Evolutionary conservation across 2,113 vertebrate genomes (phyloP).

Genomic region (Tichodroma muraria): DNA sequence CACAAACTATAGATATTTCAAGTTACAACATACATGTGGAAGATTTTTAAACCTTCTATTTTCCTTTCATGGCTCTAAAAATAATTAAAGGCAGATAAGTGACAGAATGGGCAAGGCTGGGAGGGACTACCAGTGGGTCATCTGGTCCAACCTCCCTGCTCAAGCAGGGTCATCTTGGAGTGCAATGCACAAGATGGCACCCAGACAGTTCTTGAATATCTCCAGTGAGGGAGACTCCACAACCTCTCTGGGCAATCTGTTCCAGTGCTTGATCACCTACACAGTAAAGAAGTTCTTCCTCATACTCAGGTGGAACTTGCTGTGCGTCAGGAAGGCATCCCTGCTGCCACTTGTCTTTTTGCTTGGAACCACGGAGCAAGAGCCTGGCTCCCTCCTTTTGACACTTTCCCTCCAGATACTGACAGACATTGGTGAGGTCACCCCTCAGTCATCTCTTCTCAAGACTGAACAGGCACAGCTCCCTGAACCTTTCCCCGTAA

Average conservation of each 20-base stretch:
- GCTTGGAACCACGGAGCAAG: not conserved
- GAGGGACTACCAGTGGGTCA: not conserved
- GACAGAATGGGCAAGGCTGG: not conserved
- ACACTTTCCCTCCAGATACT: not conserved
- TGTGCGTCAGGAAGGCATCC: too few species aligned
- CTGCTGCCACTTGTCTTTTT: not conserved
- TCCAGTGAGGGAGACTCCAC: not conserved
- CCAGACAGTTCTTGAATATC: not conserved
- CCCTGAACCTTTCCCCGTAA: not conserved
- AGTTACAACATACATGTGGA: not conserved
- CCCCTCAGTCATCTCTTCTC: not conserved
- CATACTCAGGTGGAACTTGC: not conserved
- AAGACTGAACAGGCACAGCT: not conserved
- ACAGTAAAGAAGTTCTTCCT: not conserved
- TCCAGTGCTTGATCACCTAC: rapidly evolving
- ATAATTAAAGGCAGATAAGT: not conserved
- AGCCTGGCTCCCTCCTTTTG: rapidly evolving
- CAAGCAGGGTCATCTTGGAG: not conserved
- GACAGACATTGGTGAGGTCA: not conserved
- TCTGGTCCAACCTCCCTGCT: not conserved
- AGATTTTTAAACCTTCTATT: not conserved
- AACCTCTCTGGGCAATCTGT: rapidly evolving
- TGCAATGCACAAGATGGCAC: not conserved
- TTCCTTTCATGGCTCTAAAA: not conserved
- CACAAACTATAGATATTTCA: not conserved